Base-by-base conservation (phyloP, 1,140 invertebrate species). In the Drosophila mayri region DNA sequence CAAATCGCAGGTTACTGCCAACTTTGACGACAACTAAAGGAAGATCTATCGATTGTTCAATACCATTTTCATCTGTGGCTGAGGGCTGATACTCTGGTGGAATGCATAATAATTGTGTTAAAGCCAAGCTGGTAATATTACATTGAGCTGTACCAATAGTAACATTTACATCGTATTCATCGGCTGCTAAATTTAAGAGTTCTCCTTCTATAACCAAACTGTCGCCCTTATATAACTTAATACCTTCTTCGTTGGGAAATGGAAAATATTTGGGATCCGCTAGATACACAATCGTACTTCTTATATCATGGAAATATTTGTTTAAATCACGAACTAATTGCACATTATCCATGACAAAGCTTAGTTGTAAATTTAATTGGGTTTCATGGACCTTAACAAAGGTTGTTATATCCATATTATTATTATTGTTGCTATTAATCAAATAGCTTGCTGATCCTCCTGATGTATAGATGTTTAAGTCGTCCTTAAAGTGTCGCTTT, bases 301-400 rank as follows among this genome's bases (percentile, higher is more conserved):
- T 93, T 8, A 98, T 93, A 76, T 95, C 95, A 66, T 96, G 96
- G 85, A 97, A 97, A 92, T 97, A 96, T 92, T 98, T 97, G 67
- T 97, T 96, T 49, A 99, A 94, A 92, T 99, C 97, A 64, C 95
- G 94, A 38, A 99, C 97, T 4, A 95, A 95, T 82, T 97, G 95
- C 0, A 99, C 98, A 92, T 97, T 97, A 86, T 99, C 99, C 98
- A 99, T 99, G 7, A 97, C 94, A 93, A 99, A 99, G 16, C 97
- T 98, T 63, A 99, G 95, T 92, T 95, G 95, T 64, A 96, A 93
- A 43, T 94, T 94, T 43, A 96, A 91, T 77, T 96, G 95, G 0
- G 94, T 94, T 81, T 95, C 94, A 14, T 78, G 91, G 2, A 92
- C 82, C 37, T 92, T 91, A 0, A 91, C 88, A 76, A 83, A 84